Conservation (phyloP, 1,140 invertebrate genomes). For the Anoplolepis gracilipes region DNA sequence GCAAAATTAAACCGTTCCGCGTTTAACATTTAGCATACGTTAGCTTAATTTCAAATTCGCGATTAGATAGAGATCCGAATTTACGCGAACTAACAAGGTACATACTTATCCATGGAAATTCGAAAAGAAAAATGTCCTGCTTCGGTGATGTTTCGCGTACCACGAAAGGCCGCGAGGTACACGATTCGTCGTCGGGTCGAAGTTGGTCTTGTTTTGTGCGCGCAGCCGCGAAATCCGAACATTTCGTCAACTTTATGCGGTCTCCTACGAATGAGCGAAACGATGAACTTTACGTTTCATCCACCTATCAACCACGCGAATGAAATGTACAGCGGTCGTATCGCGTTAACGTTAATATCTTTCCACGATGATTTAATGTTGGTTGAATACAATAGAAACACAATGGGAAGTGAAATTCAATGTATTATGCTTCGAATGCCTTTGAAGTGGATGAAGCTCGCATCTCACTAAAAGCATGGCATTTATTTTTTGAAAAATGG, state of each 20-base stretch:
- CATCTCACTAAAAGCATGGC: background rate
- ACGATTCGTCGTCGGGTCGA: conserved; percentile 3
- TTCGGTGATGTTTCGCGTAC: background rate
- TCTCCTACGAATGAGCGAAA: background rate
- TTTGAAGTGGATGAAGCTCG: background rate
- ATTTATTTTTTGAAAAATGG: no score
- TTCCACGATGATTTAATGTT: background rate
- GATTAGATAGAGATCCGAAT: background rate
- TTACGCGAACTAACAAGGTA: background rate
- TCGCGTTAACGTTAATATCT: background rate
- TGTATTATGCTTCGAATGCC: background rate
- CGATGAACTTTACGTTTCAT: background rate
- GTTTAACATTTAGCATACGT: background rate
- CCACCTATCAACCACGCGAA: background rate
- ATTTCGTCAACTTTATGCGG: conserved; percentile 24
- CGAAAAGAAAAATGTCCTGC: conserved; percentile 29
- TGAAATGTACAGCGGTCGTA: background rate
- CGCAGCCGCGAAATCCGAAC: conserved; percentile 13
- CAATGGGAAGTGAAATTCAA: conserved; percentile 5
- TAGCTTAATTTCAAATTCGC: conserved; percentile 13
- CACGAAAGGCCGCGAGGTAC: conserved; percentile 15
- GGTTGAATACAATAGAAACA: background rate
- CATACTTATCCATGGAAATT: conserved; percentile 33
- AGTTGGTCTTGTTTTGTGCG: conserved; percentile 3
- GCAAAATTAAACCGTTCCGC: background rate